Evolutionary conservation across 2,797 vertebrate genomes (phyloP).

Genomic region (Trachurus trachurus): DNA sequence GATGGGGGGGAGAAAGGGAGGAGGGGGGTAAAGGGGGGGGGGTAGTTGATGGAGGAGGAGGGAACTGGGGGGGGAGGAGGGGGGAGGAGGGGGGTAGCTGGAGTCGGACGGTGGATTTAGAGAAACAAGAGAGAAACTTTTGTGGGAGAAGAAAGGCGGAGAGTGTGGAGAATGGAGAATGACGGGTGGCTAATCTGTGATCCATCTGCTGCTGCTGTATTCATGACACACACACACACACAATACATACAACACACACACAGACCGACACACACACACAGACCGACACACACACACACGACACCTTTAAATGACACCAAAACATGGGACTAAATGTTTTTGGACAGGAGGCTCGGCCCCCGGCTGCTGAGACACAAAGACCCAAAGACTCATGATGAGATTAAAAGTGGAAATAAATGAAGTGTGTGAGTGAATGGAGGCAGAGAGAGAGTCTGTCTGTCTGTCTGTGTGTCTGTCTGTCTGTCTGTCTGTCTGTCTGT

Average conservation of each 20-base stretch:
- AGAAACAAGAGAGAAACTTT: conserved; percentile 81
- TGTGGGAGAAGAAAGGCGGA: conserved; percentile 81
- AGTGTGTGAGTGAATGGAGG: conserved; percentile 77
- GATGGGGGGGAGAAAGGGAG: conserved; percentile 83
- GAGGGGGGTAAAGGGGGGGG: conserved; percentile 60
- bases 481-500: background rate
- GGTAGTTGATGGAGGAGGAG: conserved; percentile 20
- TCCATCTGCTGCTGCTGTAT: conserved; percentile 82
- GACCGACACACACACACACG: background rate
- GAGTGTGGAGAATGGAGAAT: conserved; percentile 76
- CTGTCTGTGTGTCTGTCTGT: conserved; percentile 50
- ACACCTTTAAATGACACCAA: conserved; percentile 72
- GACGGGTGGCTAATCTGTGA: conserved; percentile 83
- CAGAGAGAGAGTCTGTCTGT: conserved; percentile 35
- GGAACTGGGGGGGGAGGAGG: conserved; percentile 27
- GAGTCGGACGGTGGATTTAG: conserved; percentile 58
- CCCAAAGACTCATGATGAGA: conserved; percentile 96
- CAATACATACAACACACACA: no score
- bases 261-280: conserved; percentile 31
- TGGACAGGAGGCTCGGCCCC: conserved; percentile 70
- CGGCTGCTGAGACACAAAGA: conserved; percentile 85
- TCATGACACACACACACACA: conserved; percentile 36
- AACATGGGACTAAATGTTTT: conserved; percentile 89
- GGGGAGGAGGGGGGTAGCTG: conserved; percentile 65
- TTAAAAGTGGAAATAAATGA: conserved; percentile 98